Percentiles rank a stretch among this genome's conserved stretches.
phyloP scores from a whole-genome alignment of 2,888 invertebrate genomes.

The Microctonus aethiopoides region DNA sequence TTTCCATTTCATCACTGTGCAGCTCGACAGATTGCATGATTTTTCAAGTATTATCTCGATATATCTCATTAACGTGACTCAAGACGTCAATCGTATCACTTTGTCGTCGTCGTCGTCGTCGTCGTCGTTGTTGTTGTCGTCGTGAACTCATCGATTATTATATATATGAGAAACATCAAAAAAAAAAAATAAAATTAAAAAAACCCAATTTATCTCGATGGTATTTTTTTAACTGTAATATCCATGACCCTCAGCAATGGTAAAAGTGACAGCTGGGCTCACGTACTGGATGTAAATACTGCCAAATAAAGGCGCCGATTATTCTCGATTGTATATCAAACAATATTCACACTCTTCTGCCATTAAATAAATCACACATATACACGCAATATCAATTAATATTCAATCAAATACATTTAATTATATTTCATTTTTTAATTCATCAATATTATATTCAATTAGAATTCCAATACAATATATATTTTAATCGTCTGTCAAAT shows the following conservation, averaged over 20 bases:
- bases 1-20: conserved; percentile 23
- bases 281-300: conserved; percentile 30
- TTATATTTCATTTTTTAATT: too few species aligned
- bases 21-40: conserved; percentile 31
- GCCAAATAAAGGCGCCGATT: conserved; percentile 6
- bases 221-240: neutral
- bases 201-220: neutral
- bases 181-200: neutral
- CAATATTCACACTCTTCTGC: neutral
- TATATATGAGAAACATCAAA: neutral
- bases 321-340: neutral
- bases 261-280: conserved; percentile 38
- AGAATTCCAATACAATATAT: neutral
- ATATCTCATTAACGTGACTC: conserved; percentile 15
- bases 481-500: conserved; percentile 10
- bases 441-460: neutral
- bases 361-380: neutral
- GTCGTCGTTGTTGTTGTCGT: neutral
- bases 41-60: conserved; percentile 18
- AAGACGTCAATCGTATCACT: conserved; percentile 10
- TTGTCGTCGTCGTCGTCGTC: neutral
- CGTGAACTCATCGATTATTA: neutral
- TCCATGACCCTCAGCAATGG: conserved; percentile 21
- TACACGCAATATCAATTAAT: neutral
- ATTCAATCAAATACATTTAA: too few species aligned